Base-by-base conservation (phyloP, 2,113 vertebrate genomes). In the Callopanchax toddi region DNA sequence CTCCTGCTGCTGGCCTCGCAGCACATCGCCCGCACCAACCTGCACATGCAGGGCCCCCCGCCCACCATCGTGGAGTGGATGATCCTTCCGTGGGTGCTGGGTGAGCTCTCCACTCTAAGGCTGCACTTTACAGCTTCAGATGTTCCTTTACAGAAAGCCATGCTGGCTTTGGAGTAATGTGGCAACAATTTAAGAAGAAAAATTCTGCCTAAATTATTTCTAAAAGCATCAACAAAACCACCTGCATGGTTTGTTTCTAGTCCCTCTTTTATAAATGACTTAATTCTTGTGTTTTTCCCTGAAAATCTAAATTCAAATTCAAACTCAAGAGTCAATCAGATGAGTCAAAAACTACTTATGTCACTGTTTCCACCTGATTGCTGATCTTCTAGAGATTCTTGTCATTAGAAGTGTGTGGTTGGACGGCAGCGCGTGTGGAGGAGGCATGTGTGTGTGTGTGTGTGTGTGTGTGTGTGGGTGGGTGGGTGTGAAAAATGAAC, bases 41-140 rank as follows among this genome's bases (percentile, higher is more conserved):
- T 98, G 16, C 95, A 98, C 87, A 93, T 98, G 88, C 96, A 98
- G 83, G 96, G 96, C 1, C 96, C 96, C 1, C 96, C 96, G 0
- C 96, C 96, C 77, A 98, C 96, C 75, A 83, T 98, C 1, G 96
- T 98, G 55, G 96, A 98, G 89, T 98, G 96, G 96, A 96, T 98
- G 96, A 98, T 98, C 74, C 91, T 98, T 55, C 96, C 96, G 2
- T 98, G 96, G 96, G 96, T 98, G 82, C 86, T 98, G 55, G 96
- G 96, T 98, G 51, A 2, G 80, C 42, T 37, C 36, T 32, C 4
- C 4, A 32, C 8, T 16, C 2, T 10, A 3, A 51, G n/a, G n/a
- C n/a, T n/a, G n/a, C n/a, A n/a, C n/a, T n/a, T n/a, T n/a, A n/a
- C n/a, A n/a, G n/a, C n/a, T n/a, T n/a, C n/a, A n/a, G n/a, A n/a